Percentiles rank a stretch among this genome's conserved stretches.
Conservation (phyloP, 2,113 vertebrate species). For the Leucoraja erinaceus region DNA sequence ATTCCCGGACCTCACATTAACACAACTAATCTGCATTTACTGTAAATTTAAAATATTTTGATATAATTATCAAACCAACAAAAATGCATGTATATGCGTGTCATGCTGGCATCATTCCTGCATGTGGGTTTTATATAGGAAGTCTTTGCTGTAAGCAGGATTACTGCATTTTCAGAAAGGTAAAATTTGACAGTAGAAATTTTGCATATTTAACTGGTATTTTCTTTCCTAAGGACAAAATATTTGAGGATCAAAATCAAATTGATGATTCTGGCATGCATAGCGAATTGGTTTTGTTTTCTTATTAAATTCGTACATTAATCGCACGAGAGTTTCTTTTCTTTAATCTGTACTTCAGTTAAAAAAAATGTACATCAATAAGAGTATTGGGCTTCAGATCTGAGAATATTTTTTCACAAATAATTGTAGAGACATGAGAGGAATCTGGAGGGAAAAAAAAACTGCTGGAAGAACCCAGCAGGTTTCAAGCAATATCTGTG, state of each 20-base stretch:
- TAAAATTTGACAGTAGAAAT: neutral
- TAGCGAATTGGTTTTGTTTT: neutral
- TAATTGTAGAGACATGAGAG: too few species aligned
- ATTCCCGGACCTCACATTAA: neutral
- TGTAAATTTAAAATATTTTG: neutral
- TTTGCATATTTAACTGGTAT: neutral
- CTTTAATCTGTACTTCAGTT: neutral
- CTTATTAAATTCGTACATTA: neutral
- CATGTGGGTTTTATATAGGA: neutral
- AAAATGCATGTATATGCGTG: neutral
- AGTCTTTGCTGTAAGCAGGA: neutral
- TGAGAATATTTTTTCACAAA: too few species aligned
- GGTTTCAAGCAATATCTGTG: too few species aligned
- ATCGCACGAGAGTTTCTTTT: neutral
- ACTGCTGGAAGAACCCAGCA: too few species aligned
- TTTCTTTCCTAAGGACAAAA: neutral
- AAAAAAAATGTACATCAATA: too few species aligned
- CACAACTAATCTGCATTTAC: neutral
- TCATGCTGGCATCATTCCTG: neutral
- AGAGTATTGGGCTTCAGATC: neutral
- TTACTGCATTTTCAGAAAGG: neutral
- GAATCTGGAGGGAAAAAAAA: too few species aligned
- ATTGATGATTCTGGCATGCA: neutral
- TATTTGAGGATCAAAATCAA: neutral
- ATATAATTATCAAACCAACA: neutral